phyloP scores from a whole-genome alignment of 2,113 vertebrate species.

The Cephalopterus ornatus region DNA sequence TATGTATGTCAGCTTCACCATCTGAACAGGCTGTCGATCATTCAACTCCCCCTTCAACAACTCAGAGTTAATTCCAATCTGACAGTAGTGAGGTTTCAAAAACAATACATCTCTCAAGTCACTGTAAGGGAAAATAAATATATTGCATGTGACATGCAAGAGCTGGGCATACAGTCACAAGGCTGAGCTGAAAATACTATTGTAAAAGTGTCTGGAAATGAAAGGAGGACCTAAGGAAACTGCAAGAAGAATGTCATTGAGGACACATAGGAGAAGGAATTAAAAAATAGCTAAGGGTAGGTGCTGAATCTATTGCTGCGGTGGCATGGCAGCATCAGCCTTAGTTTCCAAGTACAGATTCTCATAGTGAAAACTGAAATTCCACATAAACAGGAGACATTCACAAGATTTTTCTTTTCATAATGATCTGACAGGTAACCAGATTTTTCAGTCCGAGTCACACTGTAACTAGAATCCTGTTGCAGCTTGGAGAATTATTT shows the following conservation, averaged over 20 bases:
- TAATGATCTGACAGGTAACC: not conserved
- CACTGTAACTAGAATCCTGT: not conserved
- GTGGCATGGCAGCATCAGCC: not conserved
- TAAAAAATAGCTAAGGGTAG: not conserved
- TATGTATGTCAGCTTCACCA: not conserved
- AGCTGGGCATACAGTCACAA: not conserved
- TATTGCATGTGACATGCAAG: constrained; percentile 1
- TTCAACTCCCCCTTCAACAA: not conserved
- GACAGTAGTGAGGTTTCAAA: constrained; percentile 38
- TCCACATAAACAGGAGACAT: not conserved
- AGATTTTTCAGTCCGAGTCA: not conserved
- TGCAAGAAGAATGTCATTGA: not conserved
- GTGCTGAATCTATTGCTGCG: not conserved
- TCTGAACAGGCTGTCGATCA: not conserved
- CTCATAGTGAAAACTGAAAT: not conserved
- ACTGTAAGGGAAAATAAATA: constrained; percentile 12
- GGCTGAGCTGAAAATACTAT: not conserved
- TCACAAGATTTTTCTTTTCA: not conserved
- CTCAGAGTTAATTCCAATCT: constrained; percentile 34
- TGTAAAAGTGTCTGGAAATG: not conserved
- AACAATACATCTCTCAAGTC: constrained; percentile 5
- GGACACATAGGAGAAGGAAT: not conserved
- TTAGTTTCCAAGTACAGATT: not conserved
- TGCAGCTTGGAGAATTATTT: not conserved
- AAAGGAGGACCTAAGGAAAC: not conserved